Evolutionary conservation across 2,888 invertebrate species (phyloP).

Genomic region (Empis livida): DNA sequence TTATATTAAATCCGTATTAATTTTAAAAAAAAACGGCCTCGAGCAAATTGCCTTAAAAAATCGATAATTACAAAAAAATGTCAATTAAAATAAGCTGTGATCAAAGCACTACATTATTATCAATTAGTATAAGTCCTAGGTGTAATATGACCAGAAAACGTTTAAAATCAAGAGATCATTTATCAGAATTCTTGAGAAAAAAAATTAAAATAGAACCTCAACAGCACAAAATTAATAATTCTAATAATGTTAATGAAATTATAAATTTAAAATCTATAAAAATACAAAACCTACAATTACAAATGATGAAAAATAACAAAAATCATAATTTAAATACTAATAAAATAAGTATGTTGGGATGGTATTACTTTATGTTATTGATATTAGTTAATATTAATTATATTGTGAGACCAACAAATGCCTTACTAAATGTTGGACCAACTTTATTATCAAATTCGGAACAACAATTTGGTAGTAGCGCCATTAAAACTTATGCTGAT

Average conservation of each 20-base stretch:
- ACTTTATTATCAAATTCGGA: slow-evolving; percentile 8
- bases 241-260: background rate
- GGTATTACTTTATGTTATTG: background rate
- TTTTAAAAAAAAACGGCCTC: no score
- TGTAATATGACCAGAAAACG: slow-evolving; percentile 15
- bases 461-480: background rate
- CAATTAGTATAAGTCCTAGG: slow-evolving; percentile 15
- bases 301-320: no score
- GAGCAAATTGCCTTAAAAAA: background rate
- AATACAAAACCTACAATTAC: no score
- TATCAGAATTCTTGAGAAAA: background rate
- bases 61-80: slow-evolving; percentile 12
- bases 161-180: slow-evolving; percentile 7
- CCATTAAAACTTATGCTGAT: slow-evolving; percentile 7
- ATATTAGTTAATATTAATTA: background rate
- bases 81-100: slow-evolving; percentile 16
- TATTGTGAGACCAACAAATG: slow-evolving; percentile 4
- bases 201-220: background rate
- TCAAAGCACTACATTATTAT: slow-evolving; percentile 3
- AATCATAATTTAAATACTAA: no score
- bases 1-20: no score
- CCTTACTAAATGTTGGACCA: slow-evolving; percentile 19
- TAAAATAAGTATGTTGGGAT: background rate
- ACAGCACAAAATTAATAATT: slow-evolving; percentile 1
- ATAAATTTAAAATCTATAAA: background rate